These are phyloP conservation scores for Adelges cooleyi DNA, from an alignment of 1,140 invertebrate species.

Conservation along the genomic window DNA sequence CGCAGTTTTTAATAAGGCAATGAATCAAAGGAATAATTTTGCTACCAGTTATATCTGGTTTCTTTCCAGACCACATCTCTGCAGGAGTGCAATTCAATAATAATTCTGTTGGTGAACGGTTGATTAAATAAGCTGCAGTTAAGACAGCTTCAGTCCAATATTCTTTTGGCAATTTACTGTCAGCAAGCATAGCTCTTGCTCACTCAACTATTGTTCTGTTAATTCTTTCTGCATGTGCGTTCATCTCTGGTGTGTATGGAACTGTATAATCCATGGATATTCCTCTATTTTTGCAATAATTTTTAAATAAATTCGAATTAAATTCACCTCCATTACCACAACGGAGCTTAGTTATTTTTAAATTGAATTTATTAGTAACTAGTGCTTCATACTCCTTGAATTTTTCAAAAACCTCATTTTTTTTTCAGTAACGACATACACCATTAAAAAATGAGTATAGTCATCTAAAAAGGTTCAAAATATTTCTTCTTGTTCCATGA, in stretches of 20 bases:
- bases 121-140: slow-evolving; percentile 20
- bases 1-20: background rate
- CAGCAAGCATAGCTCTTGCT: slow-evolving; percentile 35
- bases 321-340: too few relatives aligned
- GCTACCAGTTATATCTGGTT: background rate
- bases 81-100: too few relatives aligned
- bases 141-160: slow-evolving; percentile 37
- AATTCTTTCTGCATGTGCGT: slow-evolving; percentile 33
- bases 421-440: too few relatives aligned
- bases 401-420: too few relatives aligned
- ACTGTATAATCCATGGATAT: slow-evolving; percentile 35
- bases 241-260: slow-evolving; percentile 35
- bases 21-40: background rate
- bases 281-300: slow-evolving; percentile 33
- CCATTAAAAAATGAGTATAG: too few relatives aligned
- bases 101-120: background rate
- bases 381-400: too few relatives aligned
- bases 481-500: too few relatives aligned
- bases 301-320: slow-evolving; percentile 21
- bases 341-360: too few relatives aligned
- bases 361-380: too few relatives aligned
- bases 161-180: slow-evolving; percentile 30
- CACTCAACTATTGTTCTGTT: slow-evolving; percentile 31
- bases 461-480: too few relatives aligned
- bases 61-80: too few relatives aligned